phyloP scores from a whole-genome alignment of 2,797 vertebrate species.

The Merluccius polli region DNA sequence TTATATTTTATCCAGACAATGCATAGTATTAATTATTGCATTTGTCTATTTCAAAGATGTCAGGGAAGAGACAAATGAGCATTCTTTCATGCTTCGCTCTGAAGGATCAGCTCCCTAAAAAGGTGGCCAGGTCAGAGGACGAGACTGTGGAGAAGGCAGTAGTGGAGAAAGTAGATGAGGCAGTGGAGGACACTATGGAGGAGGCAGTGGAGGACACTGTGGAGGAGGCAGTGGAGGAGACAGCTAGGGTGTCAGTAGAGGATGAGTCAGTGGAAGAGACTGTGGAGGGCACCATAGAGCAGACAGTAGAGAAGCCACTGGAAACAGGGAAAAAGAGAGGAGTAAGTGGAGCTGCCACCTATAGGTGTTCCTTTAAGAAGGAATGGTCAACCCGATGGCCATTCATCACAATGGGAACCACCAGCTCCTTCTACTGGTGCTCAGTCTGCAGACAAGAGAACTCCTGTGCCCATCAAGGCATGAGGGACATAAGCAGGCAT shows the following conservation, averaged over 20 bases:
- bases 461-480: constrained; percentile 2
- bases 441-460: constrained; percentile 12
- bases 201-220: not conserved
- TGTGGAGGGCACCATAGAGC: not conserved
- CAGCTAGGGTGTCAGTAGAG: not conserved
- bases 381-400: constrained; percentile 20
- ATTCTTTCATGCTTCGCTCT: not conserved
- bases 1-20: too few species aligned
- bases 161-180: not conserved
- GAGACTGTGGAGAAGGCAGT: not conserved
- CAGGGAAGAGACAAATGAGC: constrained; percentile 4
- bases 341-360: constrained; percentile 9
- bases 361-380: constrained; percentile 17
- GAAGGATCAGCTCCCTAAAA: constrained; percentile 14
- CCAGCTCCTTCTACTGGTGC: constrained; percentile 21
- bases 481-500: too few species aligned
- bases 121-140: constrained; percentile 14
- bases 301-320: constrained; percentile 4
- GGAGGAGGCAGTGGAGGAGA: not conserved
- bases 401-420: constrained; percentile 19
- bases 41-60: not conserved
- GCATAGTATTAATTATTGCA: constrained; percentile 2
- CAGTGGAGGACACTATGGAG: not conserved
- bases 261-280: not conserved
- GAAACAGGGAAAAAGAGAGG: constrained; percentile 2